Evolutionary conservation across 2,113 vertebrate species (phyloP), one percentile per base, ranked within the genome.

Genomic region (Platichthys stellatus): DNA sequence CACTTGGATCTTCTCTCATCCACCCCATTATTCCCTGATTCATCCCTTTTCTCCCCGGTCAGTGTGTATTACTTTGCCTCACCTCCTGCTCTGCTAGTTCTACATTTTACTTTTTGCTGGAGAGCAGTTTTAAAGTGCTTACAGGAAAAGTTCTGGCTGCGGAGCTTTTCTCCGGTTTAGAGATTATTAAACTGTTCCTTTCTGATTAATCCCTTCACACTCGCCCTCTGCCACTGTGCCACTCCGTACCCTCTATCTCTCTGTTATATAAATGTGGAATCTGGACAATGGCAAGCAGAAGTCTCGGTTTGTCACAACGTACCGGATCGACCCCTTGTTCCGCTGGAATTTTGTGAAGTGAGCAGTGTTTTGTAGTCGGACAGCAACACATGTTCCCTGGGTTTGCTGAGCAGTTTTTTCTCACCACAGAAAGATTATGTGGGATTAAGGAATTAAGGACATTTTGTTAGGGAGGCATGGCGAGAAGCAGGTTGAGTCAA

Each of bases 181-280:
- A 84, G 74, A 88, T 83, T 51, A 81, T 75, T 84, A 69, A 77
- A 78, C 64, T 76, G 74, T 80, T 49, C 49, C 45, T 66, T 77
- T 76, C 56, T 73, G 78, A 84, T 81, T 76, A 84, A 86, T 91
- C 74, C 63, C 40, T 60, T 81, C 72, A 71, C 59, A 74, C 57
- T 56, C 57, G 13, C 57, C 65, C 66, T 83, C 56, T 72, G 79
- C 64, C 49, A 11, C 60, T 67, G 63, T 58, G 54, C 74, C 78
- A 66, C 74, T 79, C 62, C 3, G 2, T 60, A 62, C 38, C 60
- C 51, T 78, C 23, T 43, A 54, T 88, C 23, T 63, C 67, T 72
- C 73, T 66, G 40, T 64, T 66, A 57, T 57, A 31, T 63, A 77
- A 80, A n/a, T 65, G n/a, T 58, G 35, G 61, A 70, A 60, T 69